Evolutionary conservation across 30 jellyfish, hydroid and myxozoan species (phyloP).

Genomic region (Hydractinia echinata): DNA sequence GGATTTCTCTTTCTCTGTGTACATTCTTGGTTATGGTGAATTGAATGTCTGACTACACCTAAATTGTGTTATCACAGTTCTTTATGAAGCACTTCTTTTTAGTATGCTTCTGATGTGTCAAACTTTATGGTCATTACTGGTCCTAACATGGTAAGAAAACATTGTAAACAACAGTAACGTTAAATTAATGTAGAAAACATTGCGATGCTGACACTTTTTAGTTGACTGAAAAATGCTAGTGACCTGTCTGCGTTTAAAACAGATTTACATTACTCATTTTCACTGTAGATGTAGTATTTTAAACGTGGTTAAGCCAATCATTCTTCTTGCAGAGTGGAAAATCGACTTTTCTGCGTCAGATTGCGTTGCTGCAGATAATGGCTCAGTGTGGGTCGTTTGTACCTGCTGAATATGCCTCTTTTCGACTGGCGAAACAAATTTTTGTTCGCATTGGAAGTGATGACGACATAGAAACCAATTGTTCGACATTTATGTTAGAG

Average conservation of each 20-base stretch:
- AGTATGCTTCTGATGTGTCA: slow-evolving; percentile 77
- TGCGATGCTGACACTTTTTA: neutral
- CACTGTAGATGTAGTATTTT: no score
- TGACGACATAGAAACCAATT: slow-evolving; percentile 86
- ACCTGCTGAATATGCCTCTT: slow-evolving; percentile 89
- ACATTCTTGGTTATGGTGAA: no score
- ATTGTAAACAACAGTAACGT: no score
- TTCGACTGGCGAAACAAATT: slow-evolving; percentile 70
- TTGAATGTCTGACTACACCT: no score
- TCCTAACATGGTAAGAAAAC: slow-evolving; percentile 73
- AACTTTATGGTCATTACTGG: slow-evolving; percentile 77
- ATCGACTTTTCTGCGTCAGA: slow-evolving; percentile 81
- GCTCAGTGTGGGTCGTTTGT: slow-evolving; percentile 92
- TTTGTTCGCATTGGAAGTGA: slow-evolving; percentile 93
- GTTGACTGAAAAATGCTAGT: neutral
- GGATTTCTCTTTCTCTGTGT: no score
- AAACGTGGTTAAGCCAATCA: no score
- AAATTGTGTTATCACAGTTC: neutral
- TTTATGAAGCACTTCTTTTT: neutral
- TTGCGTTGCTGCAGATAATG: slow-evolving; percentile 81
- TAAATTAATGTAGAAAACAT: no score
- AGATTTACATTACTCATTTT: neutral
- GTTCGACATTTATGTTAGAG: slow-evolving; percentile 90
- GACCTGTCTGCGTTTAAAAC: neutral
- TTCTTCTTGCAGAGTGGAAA: slow-evolving; percentile 73